A percentile compares a stretch with the other conserved stretches of the same genome.
Conservation (phyloP, 2,797 vertebrate genomes). For the Syngnathus rostellatus region DNA sequence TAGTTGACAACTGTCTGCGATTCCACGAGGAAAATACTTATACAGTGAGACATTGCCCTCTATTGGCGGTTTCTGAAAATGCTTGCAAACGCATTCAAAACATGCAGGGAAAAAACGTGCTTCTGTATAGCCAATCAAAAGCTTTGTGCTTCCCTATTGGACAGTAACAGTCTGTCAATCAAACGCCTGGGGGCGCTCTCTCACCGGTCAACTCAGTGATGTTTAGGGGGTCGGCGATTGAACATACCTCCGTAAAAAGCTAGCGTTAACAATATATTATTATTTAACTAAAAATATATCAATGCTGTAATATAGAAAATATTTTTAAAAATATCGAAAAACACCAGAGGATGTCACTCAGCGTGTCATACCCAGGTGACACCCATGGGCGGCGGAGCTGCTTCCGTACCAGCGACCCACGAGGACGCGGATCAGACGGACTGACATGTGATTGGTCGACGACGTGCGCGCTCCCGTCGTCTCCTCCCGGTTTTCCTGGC, state of each 20-base stretch:
- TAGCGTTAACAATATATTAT: background rate
- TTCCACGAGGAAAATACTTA: background rate
- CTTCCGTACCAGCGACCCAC: constrained; percentile 9
- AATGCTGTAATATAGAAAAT: background rate
- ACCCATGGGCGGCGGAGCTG: constrained; percentile 51
- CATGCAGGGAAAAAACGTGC: constrained; percentile 2
- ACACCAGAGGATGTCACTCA: background rate
- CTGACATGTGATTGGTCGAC: constrained; percentile 55
- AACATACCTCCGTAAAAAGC: constrained; percentile 11
- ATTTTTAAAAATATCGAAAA: background rate
- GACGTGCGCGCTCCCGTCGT: constrained; percentile 53
- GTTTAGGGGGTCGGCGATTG: constrained; percentile 15
- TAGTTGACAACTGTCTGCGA: background rate
- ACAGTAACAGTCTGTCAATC: constrained; percentile 46
- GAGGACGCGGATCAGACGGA: constrained; percentile 20
- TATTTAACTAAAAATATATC: background rate
- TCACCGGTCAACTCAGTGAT: constrained; percentile 20
- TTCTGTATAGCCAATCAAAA: constrained; percentile 35
- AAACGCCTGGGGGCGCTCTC: constrained; percentile 23
- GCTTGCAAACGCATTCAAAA: background rate
- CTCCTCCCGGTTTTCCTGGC: constrained; percentile 66
- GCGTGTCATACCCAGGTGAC: constrained; percentile 36
- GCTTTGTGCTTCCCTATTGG: constrained; percentile 40
- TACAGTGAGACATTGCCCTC: constrained; percentile 28
- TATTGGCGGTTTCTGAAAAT: constrained; percentile 21